A percentile compares a stretch with the other conserved stretches of the same genome.
phyloP scores from a whole-genome alignment of 2,113 vertebrate species.

The Poeciliopsis occidentalis region DNA sequence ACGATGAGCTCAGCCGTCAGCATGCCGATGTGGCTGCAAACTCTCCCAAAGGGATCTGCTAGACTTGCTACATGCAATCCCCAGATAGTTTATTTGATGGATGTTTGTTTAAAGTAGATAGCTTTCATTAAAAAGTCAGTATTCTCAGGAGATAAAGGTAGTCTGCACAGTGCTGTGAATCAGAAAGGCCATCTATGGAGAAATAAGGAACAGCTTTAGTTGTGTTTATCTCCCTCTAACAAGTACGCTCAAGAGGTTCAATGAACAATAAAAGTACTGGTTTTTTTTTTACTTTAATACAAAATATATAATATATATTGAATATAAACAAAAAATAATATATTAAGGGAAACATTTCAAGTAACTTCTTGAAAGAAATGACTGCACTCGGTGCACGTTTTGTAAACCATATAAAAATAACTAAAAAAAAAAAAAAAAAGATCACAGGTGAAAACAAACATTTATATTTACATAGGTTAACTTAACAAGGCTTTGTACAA shows the following conservation, averaged over 20 bases:
- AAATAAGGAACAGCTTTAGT: conserved; percentile 63
- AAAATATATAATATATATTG: conserved; percentile 75
- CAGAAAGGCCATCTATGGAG: conserved; percentile 73
- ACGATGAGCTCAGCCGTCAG: conserved; percentile 27
- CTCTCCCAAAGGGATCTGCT: conserved; percentile 17
- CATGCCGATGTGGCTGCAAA: conserved; percentile 21
- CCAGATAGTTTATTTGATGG: conserved; percentile 13
- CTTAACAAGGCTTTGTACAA: conserved; percentile 86
- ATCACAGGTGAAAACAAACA: conserved; percentile 65
- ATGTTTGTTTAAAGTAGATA: conserved; percentile 19
- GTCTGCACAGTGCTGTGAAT: conserved; percentile 76
- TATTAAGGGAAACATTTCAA: conserved; percentile 83
- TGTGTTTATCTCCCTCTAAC: conserved; percentile 63
- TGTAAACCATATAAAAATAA: conserved; percentile 83
- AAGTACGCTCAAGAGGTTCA: conserved; percentile 73
- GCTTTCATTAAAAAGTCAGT: conserved; percentile 1
- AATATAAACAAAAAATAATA: conserved; percentile 78
- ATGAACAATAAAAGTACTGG: conserved; percentile 74
- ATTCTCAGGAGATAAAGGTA: conserved; percentile 37
- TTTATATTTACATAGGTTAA: conserved; percentile 84
- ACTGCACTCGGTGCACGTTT: conserved; percentile 73
- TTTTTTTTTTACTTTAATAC: conserved; percentile 70
- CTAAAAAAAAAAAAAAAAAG: conserved; percentile 34
- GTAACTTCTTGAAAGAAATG: conserved; percentile 81
- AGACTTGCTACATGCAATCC: conserved; percentile 39